phyloP scores from a whole-genome alignment of 2,888 invertebrate genomes.

The Onthophagus sagittarius region DNA sequence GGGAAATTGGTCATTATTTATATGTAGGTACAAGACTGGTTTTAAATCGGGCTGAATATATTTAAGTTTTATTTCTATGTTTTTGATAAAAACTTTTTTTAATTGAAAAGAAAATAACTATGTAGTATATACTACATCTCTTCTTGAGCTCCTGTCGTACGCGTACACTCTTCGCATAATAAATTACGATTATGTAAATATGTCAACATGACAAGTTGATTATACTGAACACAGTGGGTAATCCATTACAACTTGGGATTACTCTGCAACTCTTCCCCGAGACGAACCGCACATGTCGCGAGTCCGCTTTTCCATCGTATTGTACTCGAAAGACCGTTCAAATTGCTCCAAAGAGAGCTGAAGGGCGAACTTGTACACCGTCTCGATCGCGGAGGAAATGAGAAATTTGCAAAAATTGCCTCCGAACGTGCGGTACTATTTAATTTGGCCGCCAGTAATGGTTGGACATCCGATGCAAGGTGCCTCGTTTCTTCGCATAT shows the following conservation, averaged over 20 bases:
- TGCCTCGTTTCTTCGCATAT: constrained; percentile 15
- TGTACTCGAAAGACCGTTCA: not conserved
- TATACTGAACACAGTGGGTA: not conserved
- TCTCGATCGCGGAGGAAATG: constrained; percentile 13
- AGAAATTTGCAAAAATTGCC: constrained; percentile 20
- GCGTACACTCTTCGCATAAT: not conserved
- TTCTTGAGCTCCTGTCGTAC: not conserved
- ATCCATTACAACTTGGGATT: not conserved
- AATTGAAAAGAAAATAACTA: not conserved
- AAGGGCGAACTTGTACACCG: not conserved
- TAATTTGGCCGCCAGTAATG: constrained; percentile 17
- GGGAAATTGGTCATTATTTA: not conserved
- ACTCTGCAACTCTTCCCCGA: not conserved
- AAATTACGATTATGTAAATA: not conserved
- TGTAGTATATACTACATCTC: not conserved
- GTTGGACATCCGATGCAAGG: constrained; percentile 1
- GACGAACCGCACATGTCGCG: not conserved
- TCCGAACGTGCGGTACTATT: constrained; percentile 16
- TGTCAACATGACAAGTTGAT: not conserved
- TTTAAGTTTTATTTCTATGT: too few relatives aligned
- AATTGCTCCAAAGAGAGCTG: not conserved
- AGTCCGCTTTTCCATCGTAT: not conserved
- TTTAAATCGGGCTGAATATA: not conserved
- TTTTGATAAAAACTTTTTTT: too few relatives aligned
- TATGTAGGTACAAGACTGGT: not conserved